Percentiles rank a stretch among this genome's conserved stretches.
Evolutionary conservation across 1,140 invertebrate genomes (phyloP).

Genomic region (Drosophila neocordata): DNA sequence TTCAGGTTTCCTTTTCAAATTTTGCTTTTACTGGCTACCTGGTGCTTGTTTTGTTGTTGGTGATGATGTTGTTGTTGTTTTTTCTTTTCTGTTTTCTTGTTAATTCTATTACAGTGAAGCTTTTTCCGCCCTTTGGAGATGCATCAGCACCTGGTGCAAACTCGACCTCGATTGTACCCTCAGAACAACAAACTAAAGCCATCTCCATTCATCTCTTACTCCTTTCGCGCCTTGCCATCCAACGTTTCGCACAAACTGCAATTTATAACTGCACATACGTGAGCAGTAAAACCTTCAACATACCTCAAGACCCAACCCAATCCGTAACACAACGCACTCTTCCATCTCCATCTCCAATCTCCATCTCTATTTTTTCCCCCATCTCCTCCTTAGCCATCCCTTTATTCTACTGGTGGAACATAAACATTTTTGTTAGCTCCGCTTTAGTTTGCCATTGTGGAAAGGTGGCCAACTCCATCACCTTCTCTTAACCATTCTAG

Average conservation of each 20-base stretch:
- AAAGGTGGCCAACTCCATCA: slow-evolving; percentile 41
- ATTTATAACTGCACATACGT: slow-evolving; percentile 79
- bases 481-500: slow-evolving; percentile 52
- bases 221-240: slow-evolving; percentile 23
- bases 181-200: slow-evolving; percentile 1
- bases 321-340: not conserved
- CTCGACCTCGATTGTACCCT: slow-evolving; percentile 22
- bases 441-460: slow-evolving; percentile 70
- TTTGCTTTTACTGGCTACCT: not conserved
- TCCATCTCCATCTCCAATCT: too few species aligned
- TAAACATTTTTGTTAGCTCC: slow-evolving; percentile 76
- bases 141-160: slow-evolving; percentile 28
- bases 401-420: slow-evolving; percentile 35
- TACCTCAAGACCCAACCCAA: not conserved
- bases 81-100: slow-evolving; percentile 54
- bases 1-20: slow-evolving; percentile 28
- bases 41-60: slow-evolving; percentile 22
- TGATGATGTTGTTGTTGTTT: slow-evolving; percentile 60
- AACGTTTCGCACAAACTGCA: slow-evolving; percentile 70
- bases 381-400: not conserved
- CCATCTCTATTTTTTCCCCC: not conserved
- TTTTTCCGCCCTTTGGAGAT: slow-evolving; percentile 42
- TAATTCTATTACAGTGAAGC: slow-evolving; percentile 67
- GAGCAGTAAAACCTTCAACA: slow-evolving; percentile 44
- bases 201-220: not conserved